Conservation (phyloP, 2,113 vertebrate species). For the Isichthys henryi region DNA sequence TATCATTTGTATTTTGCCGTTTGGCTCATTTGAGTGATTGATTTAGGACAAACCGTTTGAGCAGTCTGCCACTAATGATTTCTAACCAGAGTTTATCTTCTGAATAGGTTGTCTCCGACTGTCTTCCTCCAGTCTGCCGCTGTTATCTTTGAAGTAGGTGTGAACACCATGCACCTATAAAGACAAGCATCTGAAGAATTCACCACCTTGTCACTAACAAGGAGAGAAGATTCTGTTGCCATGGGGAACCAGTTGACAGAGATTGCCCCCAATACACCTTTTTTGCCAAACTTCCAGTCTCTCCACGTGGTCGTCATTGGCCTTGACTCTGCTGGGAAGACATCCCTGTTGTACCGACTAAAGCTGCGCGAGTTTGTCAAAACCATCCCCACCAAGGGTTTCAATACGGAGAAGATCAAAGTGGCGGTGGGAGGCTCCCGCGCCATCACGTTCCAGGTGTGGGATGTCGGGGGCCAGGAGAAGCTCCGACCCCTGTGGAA, state of each 20-base stretch:
- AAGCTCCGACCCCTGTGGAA: slow-evolving; percentile 84
- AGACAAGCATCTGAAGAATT: slow-evolving; percentile 34
- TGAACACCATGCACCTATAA: slow-evolving; percentile 49
- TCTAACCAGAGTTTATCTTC: slow-evolving; percentile 35
- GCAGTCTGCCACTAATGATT: neutral
- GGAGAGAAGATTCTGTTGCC: slow-evolving; percentile 40
- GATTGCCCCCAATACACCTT: slow-evolving; percentile 67
- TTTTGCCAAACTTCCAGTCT: slow-evolving; percentile 73
- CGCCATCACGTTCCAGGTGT: slow-evolving; percentile 76
- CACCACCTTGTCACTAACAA: slow-evolving; percentile 38
- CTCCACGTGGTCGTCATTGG: slow-evolving; percentile 80
- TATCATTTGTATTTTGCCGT: neutral
- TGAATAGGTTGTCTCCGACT: slow-evolving; percentile 45
- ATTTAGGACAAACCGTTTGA: neutral
- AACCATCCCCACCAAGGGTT: slow-evolving; percentile 82
- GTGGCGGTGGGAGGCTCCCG: slow-evolving; percentile 67
- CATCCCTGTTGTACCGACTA: slow-evolving; percentile 78
- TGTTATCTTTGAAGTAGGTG: slow-evolving; percentile 37
- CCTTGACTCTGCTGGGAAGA: slow-evolving; percentile 79
- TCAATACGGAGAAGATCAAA: slow-evolving; percentile 84
- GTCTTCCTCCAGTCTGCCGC: slow-evolving; percentile 35
- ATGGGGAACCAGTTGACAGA: slow-evolving; percentile 86
- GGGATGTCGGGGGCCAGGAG: slow-evolving; percentile 86
- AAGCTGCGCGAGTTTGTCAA: slow-evolving; percentile 84
- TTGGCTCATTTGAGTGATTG: neutral